Conservation (phyloP, 2,113 vertebrate genomes). For the Limnothrissa miodon region DNA sequence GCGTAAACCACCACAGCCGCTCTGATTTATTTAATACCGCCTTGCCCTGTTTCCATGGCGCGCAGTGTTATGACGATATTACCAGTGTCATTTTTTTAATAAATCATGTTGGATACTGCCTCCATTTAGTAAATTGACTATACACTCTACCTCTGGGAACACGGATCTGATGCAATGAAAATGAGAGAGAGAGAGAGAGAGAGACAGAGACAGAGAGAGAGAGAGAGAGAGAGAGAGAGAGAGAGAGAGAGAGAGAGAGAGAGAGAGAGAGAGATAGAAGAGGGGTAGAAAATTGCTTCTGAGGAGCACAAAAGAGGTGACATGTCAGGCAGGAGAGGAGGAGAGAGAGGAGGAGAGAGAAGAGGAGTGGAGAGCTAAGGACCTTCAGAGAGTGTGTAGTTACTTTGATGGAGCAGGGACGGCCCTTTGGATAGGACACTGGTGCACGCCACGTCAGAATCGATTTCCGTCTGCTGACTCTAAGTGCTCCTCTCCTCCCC, state of each 20-base stretch:
- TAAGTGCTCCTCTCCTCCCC: neutral
- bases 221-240: neutral
- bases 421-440: neutral
- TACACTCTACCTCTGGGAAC: slow-evolving; percentile 29
- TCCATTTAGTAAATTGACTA: slow-evolving; percentile 59
- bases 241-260: neutral
- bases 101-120: slow-evolving; percentile 52
- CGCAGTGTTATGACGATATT: slow-evolving; percentile 53
- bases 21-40: slow-evolving; percentile 54
- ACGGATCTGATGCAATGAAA: slow-evolving; percentile 37
- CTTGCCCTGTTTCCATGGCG: slow-evolving; percentile 30
- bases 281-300: neutral
- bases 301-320: neutral
- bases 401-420: neutral
- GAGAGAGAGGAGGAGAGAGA: neutral
- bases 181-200: slow-evolving; percentile 20
- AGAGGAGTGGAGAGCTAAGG: neutral
- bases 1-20: slow-evolving; percentile 31
- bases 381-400: neutral
- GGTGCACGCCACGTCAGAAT: neutral
- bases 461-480: neutral
- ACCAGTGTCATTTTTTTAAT: slow-evolving; percentile 55
- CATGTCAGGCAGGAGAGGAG: neutral
- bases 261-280: neutral
- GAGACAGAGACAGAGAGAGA: neutral